Percentiles rank a stretch among this genome's conserved stretches.
These are phyloP conservation scores for Hydrolagus affinis DNA, from an alignment of 2,113 vertebrate species.

Conservation along the genomic window DNA sequence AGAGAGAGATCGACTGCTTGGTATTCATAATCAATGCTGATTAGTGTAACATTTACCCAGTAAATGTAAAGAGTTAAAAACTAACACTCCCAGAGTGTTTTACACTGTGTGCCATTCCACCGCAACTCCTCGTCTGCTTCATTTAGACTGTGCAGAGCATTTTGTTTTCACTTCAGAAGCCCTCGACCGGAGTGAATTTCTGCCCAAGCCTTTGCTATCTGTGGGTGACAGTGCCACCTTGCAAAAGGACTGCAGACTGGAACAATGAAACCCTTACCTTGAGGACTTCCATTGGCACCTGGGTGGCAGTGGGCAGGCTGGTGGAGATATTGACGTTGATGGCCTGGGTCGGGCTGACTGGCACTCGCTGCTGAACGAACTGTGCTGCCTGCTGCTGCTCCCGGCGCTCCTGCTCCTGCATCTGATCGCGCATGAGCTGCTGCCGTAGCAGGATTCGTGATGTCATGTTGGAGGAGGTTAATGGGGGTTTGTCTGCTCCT, in stretches of 20 bases:
- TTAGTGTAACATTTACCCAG: neutral
- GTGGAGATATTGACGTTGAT: slow-evolving; percentile 68
- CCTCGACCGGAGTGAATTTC: neutral
- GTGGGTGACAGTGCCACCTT: neutral
- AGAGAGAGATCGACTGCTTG: too few relatives aligned
- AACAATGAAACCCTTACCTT: slow-evolving; percentile 59
- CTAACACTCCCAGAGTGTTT: neutral
- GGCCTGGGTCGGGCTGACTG: slow-evolving; percentile 70
- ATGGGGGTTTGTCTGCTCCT: slow-evolving; percentile 67
- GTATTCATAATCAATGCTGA: too few relatives aligned
- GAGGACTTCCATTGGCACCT: slow-evolving; percentile 84
- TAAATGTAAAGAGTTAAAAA: neutral
- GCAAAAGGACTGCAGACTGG: neutral
- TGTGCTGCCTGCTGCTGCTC: slow-evolving; percentile 72
- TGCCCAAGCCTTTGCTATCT: neutral
- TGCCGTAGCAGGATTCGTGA: slow-evolving; percentile 77
- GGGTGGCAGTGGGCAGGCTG: slow-evolving; percentile 65
- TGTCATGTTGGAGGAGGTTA: slow-evolving; percentile 76
- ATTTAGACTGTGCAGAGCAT: neutral
- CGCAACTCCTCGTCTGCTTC: neutral
- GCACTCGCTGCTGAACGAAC: slow-evolving; percentile 65
- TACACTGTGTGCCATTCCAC: neutral
- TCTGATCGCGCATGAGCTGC: slow-evolving; percentile 72
- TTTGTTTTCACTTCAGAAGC: neutral
- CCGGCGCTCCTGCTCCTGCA: slow-evolving; percentile 73